These are phyloP conservation scores for Drosophila ambigua DNA, from an alignment of 1,140 invertebrate genomes.

Conservation along the genomic window DNA sequence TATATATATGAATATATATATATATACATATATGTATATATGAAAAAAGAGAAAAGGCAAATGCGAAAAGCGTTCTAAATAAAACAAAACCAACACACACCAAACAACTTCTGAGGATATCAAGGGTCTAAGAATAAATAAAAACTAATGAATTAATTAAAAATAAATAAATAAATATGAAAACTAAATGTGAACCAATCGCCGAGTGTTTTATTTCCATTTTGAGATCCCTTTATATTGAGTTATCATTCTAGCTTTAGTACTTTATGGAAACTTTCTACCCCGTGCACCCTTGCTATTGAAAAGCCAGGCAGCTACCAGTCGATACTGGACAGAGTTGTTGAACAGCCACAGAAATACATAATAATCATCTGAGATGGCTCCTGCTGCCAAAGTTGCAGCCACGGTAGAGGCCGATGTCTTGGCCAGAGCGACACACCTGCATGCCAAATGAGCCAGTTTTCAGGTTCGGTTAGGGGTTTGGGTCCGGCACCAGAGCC, in stretches of 20 bases:
- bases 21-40: constrained; percentile 26
- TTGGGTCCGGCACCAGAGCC: not conserved
- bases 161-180: constrained; percentile 82
- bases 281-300: no score
- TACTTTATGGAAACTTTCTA: not conserved
- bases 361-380: constrained; percentile 38
- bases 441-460: constrained; percentile 58
- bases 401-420: constrained; percentile 17
- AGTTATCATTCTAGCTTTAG: no score
- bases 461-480: constrained; percentile 2
- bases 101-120: constrained; percentile 81
- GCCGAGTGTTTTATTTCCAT: constrained; percentile 26
- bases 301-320: not conserved
- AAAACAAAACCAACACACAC: constrained; percentile 59
- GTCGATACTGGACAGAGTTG: constrained; percentile 3
- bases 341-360: constrained; percentile 44
- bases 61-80: constrained; percentile 68
- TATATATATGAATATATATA: constrained; percentile 25
- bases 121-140: constrained; percentile 82
- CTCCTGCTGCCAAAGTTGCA: not conserved
- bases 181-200: constrained; percentile 76
- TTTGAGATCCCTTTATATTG: not conserved
- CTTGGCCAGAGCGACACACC: constrained; percentile 56
- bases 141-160: constrained; percentile 81
- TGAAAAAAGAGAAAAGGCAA: constrained; percentile 30